Evolutionary conservation across 2,797 vertebrate species (phyloP).

Genomic region (Pitangus sulphuratus): DNA sequence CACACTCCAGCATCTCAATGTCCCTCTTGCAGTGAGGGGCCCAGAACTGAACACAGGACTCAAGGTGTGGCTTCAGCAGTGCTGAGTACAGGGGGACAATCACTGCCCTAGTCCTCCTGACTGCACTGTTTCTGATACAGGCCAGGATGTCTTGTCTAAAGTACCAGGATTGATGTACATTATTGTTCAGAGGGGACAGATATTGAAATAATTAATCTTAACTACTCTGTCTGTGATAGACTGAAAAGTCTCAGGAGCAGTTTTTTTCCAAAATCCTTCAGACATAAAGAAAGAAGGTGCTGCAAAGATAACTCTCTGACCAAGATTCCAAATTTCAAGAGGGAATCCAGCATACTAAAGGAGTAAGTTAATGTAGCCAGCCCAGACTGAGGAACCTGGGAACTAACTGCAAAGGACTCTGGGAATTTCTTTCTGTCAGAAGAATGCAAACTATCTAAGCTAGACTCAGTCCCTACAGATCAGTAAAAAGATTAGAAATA

Average conservation of each 20-base stretch:
- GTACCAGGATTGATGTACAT: background rate
- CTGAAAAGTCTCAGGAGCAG: background rate
- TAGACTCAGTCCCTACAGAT: background rate
- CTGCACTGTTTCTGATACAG: background rate
- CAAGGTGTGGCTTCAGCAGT: background rate
- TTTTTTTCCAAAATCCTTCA: background rate
- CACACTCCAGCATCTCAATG: background rate
- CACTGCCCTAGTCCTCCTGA: background rate
- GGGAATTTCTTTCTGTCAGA: background rate
- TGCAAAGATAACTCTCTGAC: background rate
- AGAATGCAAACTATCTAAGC: background rate
- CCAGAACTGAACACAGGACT: background rate
- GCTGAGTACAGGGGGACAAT: fast-evolving
- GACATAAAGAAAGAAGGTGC: background rate
- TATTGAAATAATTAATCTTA: background rate
- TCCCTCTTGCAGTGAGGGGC: no score
- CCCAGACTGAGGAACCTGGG: background rate
- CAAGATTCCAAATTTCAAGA: background rate
- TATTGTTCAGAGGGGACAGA: background rate
- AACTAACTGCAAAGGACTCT: background rate
- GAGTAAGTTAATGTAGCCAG: background rate
- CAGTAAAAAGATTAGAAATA: background rate
- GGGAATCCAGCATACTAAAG: background rate
- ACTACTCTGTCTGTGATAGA: background rate
- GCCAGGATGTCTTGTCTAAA: background rate